phyloP scores from a whole-genome alignment of 2,888 invertebrate genomes.

The Lypha dubia region DNA sequence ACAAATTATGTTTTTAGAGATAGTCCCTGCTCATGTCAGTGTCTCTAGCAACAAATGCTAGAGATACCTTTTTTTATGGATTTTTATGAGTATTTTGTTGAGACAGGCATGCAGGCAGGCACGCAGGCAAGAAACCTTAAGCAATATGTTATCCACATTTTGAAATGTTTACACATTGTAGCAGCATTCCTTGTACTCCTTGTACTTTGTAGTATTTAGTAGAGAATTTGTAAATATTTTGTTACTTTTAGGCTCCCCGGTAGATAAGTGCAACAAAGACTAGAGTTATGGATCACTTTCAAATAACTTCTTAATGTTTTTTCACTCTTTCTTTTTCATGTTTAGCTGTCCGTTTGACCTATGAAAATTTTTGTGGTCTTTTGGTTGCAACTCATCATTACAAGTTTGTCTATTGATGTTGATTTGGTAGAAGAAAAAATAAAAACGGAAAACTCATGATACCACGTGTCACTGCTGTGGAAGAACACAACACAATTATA shows the following conservation, averaged over 20 bases:
- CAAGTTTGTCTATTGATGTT: constrained; percentile 1
- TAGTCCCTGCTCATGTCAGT: constrained; percentile 49
- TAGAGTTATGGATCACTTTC: constrained; percentile 27
- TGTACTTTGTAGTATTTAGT: constrained; percentile 2
- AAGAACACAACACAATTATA: constrained; percentile 31
- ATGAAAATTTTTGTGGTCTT: background rate
- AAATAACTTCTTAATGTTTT: constrained; percentile 3
- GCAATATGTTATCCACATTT: constrained; percentile 40
- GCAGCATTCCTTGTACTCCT: too few relatives aligned
- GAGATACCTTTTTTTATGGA: constrained; percentile 49
- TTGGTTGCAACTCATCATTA: background rate
- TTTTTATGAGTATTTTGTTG: constrained; percentile 39
- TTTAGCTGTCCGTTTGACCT: constrained; percentile 2
- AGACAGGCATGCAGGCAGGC: background rate
- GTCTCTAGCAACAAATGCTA: constrained; percentile 65
- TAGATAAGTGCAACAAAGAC: background rate
- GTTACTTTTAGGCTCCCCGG: constrained; percentile 32
- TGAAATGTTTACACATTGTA: constrained; percentile 20
- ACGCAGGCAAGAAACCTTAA: constrained; percentile 54
- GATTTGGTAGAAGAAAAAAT: background rate
- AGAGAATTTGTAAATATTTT: constrained; percentile 59
- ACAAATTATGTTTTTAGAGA: constrained; percentile 66
- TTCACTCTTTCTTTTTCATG: background rate
- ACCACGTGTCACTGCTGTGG: constrained; percentile 65
- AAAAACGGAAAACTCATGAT: constrained; percentile 21